Base-by-base conservation (phyloP, 2,888 invertebrate genomes). In the Pseudococcus longispinus region DNA sequence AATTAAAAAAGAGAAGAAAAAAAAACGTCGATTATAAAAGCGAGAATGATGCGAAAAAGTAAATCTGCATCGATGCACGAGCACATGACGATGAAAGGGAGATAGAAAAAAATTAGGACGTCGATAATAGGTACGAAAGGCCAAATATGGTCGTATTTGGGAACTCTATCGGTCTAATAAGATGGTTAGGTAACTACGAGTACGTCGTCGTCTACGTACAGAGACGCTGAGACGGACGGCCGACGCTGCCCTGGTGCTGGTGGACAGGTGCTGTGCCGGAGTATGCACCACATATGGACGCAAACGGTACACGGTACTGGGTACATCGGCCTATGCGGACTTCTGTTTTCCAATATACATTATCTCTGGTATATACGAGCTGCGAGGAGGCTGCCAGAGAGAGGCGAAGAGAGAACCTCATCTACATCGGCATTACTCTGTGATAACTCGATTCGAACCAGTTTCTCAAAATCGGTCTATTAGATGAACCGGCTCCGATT, bases 121-220 rank as follows among this genome's bases (percentile, higher is more conserved):
- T 65, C 65, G 65, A 65, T 65, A 84, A 84, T 42, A 65, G 60
- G 37, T 37, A 65, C 20, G 42, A 65, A 37, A 26, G 65, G 65
- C 84, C 84, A 84, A 84, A 84, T 84, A 84, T 84, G 84, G 84
- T 84, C 37, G 84, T 65, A 84, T 84, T 84, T 84, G 84, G 84
- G 84, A 84, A 70, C 84, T 84, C 84, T 84, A 84, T 84, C 84
- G 65, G 84, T 84, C 29, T 84, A 84, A 84, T 84, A 55, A 70
- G 84, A 84, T 29, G 20, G 55, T 84, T 84, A 84, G 84, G 84
- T 84, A 60, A 84, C 55, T 70, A n/a, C 4, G 4, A 5, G 20
- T 60, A 60, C 11, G 23, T 55, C 18, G 55, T n/a, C 55, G 55
- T 23, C 23, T 23, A 60, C 23, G 60, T 9, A 60, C 60, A 8